Evolutionary conservation across 1,140 invertebrate genomes (phyloP).

Genomic region (Diachasmimorpha longicaudata): DNA sequence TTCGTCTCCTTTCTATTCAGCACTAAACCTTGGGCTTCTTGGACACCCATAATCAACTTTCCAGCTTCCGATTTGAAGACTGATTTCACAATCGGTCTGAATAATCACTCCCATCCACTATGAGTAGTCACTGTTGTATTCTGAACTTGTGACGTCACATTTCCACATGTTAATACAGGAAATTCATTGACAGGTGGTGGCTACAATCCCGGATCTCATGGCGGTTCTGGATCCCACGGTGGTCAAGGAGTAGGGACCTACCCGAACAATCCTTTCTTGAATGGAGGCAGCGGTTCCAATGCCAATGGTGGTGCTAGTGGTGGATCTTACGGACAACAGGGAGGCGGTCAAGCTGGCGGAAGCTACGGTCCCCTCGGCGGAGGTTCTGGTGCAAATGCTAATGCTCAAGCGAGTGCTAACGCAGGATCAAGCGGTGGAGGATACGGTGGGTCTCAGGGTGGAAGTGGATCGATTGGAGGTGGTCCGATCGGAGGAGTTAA

Average conservation of each 20-base stretch:
- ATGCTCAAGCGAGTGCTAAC: slow-evolving; percentile 14
- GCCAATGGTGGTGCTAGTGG: background rate
- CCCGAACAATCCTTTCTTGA: slow-evolving; percentile 10
- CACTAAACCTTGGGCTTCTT: too few species aligned
- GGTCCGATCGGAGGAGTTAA: too few species aligned
- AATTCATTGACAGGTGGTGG: background rate
- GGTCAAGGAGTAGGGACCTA: background rate
- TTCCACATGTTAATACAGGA: background rate
- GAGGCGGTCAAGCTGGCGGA: too few species aligned
- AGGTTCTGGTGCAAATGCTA: background rate
- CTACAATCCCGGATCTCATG: slow-evolving; percentile 14
- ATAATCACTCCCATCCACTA: background rate
- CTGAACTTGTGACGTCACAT: background rate
- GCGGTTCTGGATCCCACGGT: background rate
- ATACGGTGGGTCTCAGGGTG: background rate
- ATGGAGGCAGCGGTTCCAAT: background rate
- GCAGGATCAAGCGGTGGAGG: background rate
- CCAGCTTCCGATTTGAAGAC: background rate
- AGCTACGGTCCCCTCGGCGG: background rate
- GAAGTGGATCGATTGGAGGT: too few species aligned
- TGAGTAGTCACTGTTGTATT: background rate
- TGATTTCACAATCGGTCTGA: background rate
- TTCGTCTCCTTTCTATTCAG: too few species aligned
- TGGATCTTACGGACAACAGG: background rate
- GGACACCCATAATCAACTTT: background rate